Percentiles rank a stretch among this genome's conserved stretches.
Evolutionary conservation across 2,113 vertebrate species (phyloP).

Genomic region (Rhinogobius similis): DNA sequence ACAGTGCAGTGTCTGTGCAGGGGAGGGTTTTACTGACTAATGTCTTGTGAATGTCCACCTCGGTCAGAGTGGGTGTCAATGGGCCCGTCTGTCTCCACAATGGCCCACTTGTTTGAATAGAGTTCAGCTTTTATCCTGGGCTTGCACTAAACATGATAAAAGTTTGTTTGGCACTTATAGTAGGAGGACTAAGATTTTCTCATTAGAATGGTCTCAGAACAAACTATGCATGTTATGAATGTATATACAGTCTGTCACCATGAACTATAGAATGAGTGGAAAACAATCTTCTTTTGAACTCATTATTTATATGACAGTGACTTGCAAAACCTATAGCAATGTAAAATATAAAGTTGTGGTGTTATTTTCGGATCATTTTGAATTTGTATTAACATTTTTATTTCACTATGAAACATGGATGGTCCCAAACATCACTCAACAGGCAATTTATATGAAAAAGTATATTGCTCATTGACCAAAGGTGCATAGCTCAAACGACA

Average conservation of each 20-base stretch:
- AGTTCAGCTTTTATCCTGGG: constrained; percentile 42
- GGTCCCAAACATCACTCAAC: too few relatives aligned
- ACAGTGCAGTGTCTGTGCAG: constrained; percentile 53
- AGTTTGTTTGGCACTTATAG: constrained; percentile 44
- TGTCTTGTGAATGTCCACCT: constrained; percentile 55
- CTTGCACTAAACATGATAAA: constrained; percentile 41
- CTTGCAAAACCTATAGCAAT: not conserved
- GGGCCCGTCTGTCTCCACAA: constrained; percentile 55
- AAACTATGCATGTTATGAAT: constrained; percentile 1
- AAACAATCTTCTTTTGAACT: not conserved
- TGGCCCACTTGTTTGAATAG: constrained; percentile 50
- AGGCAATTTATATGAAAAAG: too few relatives aligned
- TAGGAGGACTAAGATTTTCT: constrained; percentile 34
- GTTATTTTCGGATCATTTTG: too few relatives aligned
- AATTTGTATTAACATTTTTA: too few relatives aligned
- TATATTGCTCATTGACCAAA: too few relatives aligned
- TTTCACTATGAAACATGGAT: too few relatives aligned
- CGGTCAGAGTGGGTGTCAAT: constrained; percentile 59
- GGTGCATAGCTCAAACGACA: too few relatives aligned
- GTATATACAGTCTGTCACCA: not conserved
- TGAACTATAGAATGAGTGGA: not conserved
- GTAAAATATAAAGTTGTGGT: not conserved
- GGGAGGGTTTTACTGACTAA: constrained; percentile 52
- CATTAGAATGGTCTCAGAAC: not conserved
- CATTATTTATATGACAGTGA: not conserved